A percentile compares a stretch with the other conserved stretches of the same genome.
Conservation (phyloP, 1,140 invertebrate species). For the Cydia strobilella region DNA sequence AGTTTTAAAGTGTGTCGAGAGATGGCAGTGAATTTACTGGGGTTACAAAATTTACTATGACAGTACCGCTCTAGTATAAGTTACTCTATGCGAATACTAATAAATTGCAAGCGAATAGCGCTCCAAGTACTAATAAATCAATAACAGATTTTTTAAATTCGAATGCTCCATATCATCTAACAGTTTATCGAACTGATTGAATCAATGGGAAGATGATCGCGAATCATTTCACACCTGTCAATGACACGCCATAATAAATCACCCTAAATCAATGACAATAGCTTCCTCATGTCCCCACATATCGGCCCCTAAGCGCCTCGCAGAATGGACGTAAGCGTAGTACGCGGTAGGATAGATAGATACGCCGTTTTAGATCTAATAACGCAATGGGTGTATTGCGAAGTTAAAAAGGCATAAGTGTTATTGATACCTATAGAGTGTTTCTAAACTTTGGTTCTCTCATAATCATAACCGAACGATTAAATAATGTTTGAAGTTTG, state of each 20-base stretch:
- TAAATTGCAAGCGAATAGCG: too few relatives aligned
- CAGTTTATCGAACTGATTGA: background rate
- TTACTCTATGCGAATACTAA: too few relatives aligned
- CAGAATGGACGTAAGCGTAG: background rate
- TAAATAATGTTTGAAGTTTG: too few relatives aligned
- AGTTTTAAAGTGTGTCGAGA: too few relatives aligned
- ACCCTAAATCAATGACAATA: conserved; percentile 13
- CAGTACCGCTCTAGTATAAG: too few relatives aligned
- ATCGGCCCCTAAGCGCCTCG: background rate
- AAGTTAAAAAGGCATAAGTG: background rate
- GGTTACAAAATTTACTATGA: too few relatives aligned
- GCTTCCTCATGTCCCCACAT: background rate
- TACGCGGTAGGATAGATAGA: background rate
- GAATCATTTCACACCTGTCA: conserved; percentile 5
- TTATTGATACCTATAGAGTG: background rate
- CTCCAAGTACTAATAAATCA: too few relatives aligned
- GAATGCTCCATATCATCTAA: background rate
- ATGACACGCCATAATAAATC: conserved; percentile 8
- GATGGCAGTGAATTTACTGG: too few relatives aligned
- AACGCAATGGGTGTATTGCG: background rate
- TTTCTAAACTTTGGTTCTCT: background rate
- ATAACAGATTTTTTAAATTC: too few relatives aligned
- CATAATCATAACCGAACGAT: too few relatives aligned
- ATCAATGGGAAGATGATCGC: background rate
- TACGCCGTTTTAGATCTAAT: background rate